A percentile compares a stretch with the other conserved stretches of the same genome.
phyloP scores from a whole-genome alignment of 2,888 invertebrate species.

The Brenthis daphne region DNA sequence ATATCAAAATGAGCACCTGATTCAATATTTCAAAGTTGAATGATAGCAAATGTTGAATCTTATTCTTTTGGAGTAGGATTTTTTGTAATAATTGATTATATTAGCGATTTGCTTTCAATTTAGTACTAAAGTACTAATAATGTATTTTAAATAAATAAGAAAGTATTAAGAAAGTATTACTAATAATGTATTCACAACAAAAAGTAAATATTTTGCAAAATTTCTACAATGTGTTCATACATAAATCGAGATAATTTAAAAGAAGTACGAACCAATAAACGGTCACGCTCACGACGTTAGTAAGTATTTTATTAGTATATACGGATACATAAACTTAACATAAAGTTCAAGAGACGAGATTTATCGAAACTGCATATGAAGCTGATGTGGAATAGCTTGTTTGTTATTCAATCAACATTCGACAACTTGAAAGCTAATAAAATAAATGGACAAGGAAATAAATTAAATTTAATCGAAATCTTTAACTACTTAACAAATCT shows the following conservation, averaged over 20 bases:
- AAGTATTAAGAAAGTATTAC: too few species aligned
- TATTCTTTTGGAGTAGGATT: slow-evolving; percentile 11
- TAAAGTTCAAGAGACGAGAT: slow-evolving; percentile 7
- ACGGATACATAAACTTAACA: neutral
- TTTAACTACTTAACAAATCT: slow-evolving; percentile 40
- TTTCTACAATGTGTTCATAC: too few species aligned
- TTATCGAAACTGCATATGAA: slow-evolving; percentile 12
- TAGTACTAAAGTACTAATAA: too few species aligned
- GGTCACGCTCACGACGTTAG: neutral
- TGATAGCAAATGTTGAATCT: slow-evolving; percentile 23
- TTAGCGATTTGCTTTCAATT: too few species aligned
- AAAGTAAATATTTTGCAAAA: too few species aligned
- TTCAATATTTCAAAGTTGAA: slow-evolving; percentile 28
- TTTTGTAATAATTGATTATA: too few species aligned
- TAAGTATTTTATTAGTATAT: slow-evolving; percentile 6
- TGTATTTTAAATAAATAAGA: too few species aligned
- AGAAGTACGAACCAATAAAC: neutral
- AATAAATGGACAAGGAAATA: slow-evolving; percentile 36
- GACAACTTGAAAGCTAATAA: slow-evolving; percentile 34
- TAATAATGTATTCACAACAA: too few species aligned
- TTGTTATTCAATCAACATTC: slow-evolving; percentile 37
- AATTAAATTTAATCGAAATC: slow-evolving; percentile 39
- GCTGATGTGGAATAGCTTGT: slow-evolving; percentile 16
- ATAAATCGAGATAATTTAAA: too few species aligned
- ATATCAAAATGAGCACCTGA: slow-evolving; percentile 33